These are phyloP conservation scores for Rhyacophila evoluta DNA, from an alignment of 2,888 invertebrate species.

Conservation along the genomic window DNA sequence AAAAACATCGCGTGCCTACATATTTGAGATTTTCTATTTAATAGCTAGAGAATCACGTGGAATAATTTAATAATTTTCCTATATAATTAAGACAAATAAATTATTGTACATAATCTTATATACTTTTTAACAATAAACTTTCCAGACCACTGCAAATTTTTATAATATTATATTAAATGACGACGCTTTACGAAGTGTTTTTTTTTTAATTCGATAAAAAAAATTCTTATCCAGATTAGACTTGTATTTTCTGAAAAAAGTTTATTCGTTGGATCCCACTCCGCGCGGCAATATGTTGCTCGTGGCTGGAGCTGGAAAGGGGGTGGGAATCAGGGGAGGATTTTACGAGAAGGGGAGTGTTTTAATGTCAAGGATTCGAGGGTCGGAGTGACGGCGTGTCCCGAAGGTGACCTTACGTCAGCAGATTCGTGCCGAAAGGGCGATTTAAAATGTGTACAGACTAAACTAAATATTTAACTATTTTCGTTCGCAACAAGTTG, in stretches of 20 bases:
- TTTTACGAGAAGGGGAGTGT: neutral
- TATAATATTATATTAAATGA: too few species aligned
- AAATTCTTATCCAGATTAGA: neutral
- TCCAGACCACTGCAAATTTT: too few species aligned
- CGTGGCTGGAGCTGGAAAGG: too few species aligned
- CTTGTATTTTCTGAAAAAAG: neutral
- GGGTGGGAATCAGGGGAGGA: neutral
- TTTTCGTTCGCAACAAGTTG: neutral
- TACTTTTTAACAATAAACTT: too few species aligned
- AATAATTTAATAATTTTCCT: too few species aligned
- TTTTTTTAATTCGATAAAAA: too few species aligned
- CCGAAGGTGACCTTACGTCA: constrained; percentile 16
- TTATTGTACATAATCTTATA: too few species aligned
- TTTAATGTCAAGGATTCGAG: constrained; percentile 21
- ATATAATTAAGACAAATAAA: too few species aligned
- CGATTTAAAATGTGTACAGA: neutral
- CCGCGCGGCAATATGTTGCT: neutral
- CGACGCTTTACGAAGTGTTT: too few species aligned
- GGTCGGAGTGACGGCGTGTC: constrained; percentile 14
- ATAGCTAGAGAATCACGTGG: too few species aligned
- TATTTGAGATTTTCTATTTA: too few species aligned
- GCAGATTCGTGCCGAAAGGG: constrained; percentile 7
- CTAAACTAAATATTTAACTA: neutral
- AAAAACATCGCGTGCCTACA: too few species aligned
- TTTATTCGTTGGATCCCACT: neutral